phyloP scores from a whole-genome alignment of 2,888 invertebrate genomes.

The Himalopsyche japonica region DNA sequence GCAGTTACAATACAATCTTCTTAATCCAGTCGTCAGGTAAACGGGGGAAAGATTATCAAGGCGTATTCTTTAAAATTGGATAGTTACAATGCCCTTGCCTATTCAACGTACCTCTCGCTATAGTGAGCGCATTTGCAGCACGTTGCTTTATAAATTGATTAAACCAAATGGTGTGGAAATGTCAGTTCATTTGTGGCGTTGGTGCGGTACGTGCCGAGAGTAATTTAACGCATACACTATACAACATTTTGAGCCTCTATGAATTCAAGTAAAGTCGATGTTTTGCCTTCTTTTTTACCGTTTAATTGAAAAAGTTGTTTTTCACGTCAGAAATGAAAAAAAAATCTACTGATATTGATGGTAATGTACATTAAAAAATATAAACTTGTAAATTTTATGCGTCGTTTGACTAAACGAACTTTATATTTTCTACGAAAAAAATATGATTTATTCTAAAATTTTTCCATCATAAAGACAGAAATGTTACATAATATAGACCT shows the following conservation, averaged over 20 bases:
- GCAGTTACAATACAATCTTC: background rate
- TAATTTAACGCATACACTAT: background rate
- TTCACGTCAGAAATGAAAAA: too few species aligned
- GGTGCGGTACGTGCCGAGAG: conserved; percentile 14
- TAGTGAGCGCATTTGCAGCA: conserved; percentile 16
- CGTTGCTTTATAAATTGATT: conserved; percentile 33
- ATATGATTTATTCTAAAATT: too few species aligned
- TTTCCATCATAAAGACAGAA: too few species aligned
- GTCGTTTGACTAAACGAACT: too few species aligned
- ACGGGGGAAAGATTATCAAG: background rate
- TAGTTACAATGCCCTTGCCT: background rate
- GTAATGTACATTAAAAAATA: too few species aligned
- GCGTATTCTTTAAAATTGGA: background rate
- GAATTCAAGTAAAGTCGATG: background rate
- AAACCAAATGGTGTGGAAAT: conserved; percentile 32
- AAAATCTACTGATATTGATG: too few species aligned
- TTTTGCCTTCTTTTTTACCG: background rate
- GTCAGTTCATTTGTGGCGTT: conserved; percentile 31
- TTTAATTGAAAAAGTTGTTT: background rate
- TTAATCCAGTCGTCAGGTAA: background rate
- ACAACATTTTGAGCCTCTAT: background rate
- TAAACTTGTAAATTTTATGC: too few species aligned
- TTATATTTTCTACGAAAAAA: too few species aligned
- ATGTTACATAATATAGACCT: too few species aligned
- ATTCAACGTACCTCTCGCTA: background rate